phyloP scores from a whole-genome alignment of 2,113 vertebrate species.

The Candoia aspera region DNA sequence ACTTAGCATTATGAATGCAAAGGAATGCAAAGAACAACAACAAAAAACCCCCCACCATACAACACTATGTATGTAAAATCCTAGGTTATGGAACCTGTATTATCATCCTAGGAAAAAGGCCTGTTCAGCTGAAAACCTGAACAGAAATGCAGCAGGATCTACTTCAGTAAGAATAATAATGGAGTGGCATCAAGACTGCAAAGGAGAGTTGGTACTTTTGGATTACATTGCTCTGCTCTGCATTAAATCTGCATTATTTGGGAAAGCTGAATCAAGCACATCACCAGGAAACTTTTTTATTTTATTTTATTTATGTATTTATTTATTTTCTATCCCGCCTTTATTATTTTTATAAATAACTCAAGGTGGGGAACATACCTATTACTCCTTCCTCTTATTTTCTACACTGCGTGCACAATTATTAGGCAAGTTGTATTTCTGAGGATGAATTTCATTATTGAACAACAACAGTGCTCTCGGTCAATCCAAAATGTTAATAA shows the following conservation, averaged over 20 bases:
- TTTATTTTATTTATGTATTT: too few species aligned
- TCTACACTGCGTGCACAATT: too few species aligned
- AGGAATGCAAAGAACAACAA: not conserved
- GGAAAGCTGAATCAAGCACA: not conserved
- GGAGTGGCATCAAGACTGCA: not conserved
- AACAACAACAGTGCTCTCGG: too few species aligned
- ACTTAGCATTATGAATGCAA: not conserved
- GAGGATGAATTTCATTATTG: too few species aligned
- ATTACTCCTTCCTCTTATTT: too few species aligned
- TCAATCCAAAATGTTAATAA: too few species aligned
- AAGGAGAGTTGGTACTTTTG: not conserved
- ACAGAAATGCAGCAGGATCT: not conserved
- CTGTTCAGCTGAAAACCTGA: not conserved
- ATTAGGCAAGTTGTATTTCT: too few species aligned
- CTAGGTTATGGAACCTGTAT: not conserved
- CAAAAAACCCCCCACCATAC: not conserved
- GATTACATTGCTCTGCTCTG: not conserved
- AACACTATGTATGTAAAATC: not conserved
- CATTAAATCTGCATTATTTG: not conserved
- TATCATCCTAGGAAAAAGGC: not conserved
- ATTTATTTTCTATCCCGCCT: too few species aligned
- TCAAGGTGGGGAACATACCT: too few species aligned
- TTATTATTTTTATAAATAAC: too few species aligned
- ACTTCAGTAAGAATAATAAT: not conserved
- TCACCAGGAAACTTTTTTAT: not conserved